Percentiles rank a stretch among this genome's conserved stretches.
Conservation (phyloP, 2,888 invertebrate genomes). For the Liopterus haemorrhoidalis region DNA sequence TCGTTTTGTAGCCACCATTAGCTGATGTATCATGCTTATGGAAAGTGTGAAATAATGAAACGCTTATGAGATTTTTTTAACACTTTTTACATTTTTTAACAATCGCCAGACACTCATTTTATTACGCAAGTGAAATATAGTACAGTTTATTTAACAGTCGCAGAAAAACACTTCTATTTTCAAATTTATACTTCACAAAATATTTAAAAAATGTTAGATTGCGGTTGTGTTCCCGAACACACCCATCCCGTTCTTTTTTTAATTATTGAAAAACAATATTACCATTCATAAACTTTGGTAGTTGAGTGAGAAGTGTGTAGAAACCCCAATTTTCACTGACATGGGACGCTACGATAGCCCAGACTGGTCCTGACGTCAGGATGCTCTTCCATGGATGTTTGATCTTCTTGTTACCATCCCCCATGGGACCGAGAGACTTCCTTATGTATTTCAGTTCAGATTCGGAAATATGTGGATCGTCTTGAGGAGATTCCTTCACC, state of each 20-base stretch:
- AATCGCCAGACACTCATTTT: too few species aligned
- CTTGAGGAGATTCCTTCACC: conserved; percentile 67
- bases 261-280: conserved; percentile 22
- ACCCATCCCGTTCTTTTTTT: too few species aligned
- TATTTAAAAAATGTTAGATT: not conserved
- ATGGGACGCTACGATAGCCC: conserved; percentile 78
- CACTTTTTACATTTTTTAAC: too few species aligned
- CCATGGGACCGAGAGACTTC: conserved; percentile 51
- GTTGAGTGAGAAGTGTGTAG: conserved; percentile 74
- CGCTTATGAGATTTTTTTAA: too few species aligned
- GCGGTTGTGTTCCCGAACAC: too few species aligned
- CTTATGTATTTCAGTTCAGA: conserved; percentile 69
- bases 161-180: not conserved
- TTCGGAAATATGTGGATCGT: conserved; percentile 65
- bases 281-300: conserved; percentile 81
- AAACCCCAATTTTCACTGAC: conserved; percentile 89
- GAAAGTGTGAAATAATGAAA: too few species aligned
- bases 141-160: too few species aligned
- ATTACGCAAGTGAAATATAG: too few species aligned
- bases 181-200: not conserved
- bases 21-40: too few species aligned
- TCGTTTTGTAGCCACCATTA: too few species aligned
- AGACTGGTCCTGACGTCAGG: conserved; percentile 69
- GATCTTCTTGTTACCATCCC: conserved; percentile 47
- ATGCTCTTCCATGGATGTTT: conserved; percentile 73